Conservation (phyloP, 2,888 invertebrate genomes). For the Stratiomys singularior region DNA sequence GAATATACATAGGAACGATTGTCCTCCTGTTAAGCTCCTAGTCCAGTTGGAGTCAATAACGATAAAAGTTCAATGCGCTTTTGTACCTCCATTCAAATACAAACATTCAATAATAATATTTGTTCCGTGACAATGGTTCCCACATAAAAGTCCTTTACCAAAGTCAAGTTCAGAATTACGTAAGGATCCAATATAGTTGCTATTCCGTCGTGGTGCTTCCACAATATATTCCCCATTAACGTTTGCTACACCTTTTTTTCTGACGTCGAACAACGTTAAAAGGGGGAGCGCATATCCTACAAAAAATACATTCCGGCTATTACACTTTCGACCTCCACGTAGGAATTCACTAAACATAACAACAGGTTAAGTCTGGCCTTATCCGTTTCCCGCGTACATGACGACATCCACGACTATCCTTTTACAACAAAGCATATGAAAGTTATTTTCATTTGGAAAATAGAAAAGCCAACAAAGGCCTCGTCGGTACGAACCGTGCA, state of each 20-base stretch:
- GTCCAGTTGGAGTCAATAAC: not conserved
- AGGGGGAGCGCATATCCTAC: not conserved
- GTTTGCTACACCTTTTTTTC: not conserved
- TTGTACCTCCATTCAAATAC: not conserved
- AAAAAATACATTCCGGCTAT: not conserved
- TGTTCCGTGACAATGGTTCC: not conserved
- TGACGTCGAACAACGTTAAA: not conserved
- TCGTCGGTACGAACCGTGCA: not conserved
- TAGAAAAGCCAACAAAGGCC: not conserved
- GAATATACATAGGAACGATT: too few species aligned
- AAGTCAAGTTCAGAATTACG: not conserved
- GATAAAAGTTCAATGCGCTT: not conserved
- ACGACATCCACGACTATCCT: too few species aligned
- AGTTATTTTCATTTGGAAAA: too few species aligned
- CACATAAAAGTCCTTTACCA: not conserved
- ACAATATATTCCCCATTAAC: not conserved
- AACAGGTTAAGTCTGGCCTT: constrained; percentile 7
- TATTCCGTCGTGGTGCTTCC: not conserved
- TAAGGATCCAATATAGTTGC: not conserved
- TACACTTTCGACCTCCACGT: not conserved
- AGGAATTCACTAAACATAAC: not conserved
- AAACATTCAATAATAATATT: not conserved
- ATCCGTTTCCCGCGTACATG: not conserved
- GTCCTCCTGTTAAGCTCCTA: too few species aligned
- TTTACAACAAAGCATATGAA: too few species aligned